Base-by-base conservation (phyloP, 2,797 vertebrate genomes). In the Cheirogaleus major region DNA sequence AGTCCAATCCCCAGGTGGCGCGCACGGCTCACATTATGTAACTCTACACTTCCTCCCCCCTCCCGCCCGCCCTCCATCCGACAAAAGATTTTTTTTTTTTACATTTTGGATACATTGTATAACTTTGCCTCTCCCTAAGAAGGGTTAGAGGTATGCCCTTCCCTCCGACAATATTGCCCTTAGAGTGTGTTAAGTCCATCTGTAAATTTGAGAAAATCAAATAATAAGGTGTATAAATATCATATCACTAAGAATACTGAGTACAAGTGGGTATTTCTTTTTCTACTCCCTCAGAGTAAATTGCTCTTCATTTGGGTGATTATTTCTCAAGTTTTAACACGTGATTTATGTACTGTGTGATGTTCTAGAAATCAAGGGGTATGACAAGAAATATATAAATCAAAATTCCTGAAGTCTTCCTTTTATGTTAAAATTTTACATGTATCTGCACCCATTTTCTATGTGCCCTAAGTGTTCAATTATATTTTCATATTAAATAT, bases 231-330 rank as follows among this genome's bases (percentile, higher is more conserved):
- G 22, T 7, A 9, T 1, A 41, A 57, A 50, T 20, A 38, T 7
- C 6, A 0, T 1, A 52, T 23, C 7, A 5, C 70, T 59, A 38
- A 25, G n/a, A 65, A 50, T 0, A 25, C 5, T 20, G 2, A 5
- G 13, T 38, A 32, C 2, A 6, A 23, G 0, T 0, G 1, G 25
- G 8, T 2, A 1, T 2, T 73, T 59, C 27, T 30, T 69, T 30
- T 70, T 10, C 8, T 23, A 23, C 32, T 61, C 20, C 23, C 11
- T 35, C 38, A 48, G 27, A 41, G 27, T 6, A 35, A 67, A 48
- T 1, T 5, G 6, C 9, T 41, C 20, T 4, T 80, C 32, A 35
- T 3, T 23, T 30, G 32, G 79, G 7, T 25, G 17, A 70, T 43
- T 52, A 38, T 85, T 76, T 57, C 48, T 11, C 22, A 67, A 38